These are phyloP conservation scores for Timema cristinae DNA, from an alignment of 2,888 invertebrate species.

Conservation along the genomic window DNA sequence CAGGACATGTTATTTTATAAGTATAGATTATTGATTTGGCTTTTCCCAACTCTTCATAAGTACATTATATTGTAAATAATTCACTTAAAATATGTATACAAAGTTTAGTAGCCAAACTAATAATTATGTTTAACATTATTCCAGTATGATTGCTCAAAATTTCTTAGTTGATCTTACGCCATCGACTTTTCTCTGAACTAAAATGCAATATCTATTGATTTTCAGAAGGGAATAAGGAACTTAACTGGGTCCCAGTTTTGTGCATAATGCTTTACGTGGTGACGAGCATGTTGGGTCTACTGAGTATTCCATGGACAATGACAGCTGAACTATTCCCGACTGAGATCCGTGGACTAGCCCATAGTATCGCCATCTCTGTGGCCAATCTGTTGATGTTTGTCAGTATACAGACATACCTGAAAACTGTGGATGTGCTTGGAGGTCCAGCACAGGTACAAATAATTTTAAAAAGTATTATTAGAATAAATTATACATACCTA, in stretches of 20 bases:
- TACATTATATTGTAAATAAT: too few relatives aligned
- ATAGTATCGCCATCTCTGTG: slow-evolving; percentile 54
- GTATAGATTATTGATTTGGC: too few relatives aligned
- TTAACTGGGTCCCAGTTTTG: slow-evolving; percentile 46
- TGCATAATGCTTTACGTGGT: slow-evolving; percentile 54
- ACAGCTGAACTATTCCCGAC: slow-evolving; percentile 59
- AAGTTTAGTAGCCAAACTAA: too few relatives aligned
- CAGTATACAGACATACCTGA: slow-evolving; percentile 51
- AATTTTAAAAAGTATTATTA: too few relatives aligned
- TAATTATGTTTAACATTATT: too few relatives aligned
- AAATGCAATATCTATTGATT: not conserved
- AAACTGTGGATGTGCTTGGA: slow-evolving; percentile 39
- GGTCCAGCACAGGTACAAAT: slow-evolving; percentile 33
- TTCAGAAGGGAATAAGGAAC: slow-evolving; percentile 23
- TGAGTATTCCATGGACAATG: slow-evolving; percentile 63
- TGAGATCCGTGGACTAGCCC: slow-evolving; percentile 57
- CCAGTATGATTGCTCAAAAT: too few relatives aligned
- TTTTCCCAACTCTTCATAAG: too few relatives aligned
- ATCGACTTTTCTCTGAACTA: too few relatives aligned
- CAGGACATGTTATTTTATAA: too few relatives aligned
- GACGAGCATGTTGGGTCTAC: slow-evolving; percentile 56
- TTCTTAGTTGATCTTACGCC: too few relatives aligned
- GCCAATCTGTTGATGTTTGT: slow-evolving; percentile 57
- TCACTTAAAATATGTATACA: too few relatives aligned
- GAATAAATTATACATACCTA: too few relatives aligned